A percentile compares a stretch with the other conserved stretches of the same genome.
phyloP scores from a whole-genome alignment of 2,797 vertebrate species.

The Gadopsis bispinosus region DNA sequence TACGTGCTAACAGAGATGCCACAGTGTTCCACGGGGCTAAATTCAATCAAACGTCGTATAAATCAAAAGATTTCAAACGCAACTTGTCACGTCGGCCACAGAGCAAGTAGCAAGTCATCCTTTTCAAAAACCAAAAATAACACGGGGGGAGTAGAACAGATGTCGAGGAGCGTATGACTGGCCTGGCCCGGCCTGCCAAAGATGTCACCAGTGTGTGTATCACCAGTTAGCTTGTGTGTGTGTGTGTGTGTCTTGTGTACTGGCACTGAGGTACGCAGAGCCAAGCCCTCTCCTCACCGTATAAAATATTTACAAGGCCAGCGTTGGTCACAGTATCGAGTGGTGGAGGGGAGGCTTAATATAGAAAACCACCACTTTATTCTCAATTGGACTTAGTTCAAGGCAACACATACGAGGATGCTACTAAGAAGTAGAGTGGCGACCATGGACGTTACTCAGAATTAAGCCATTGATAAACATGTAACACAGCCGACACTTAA shows the following conservation, averaged over 20 bases:
- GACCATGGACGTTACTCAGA: slow-evolving; percentile 16
- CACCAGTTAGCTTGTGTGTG: slow-evolving; percentile 56
- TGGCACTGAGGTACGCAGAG: slow-evolving; percentile 78
- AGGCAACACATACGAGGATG: slow-evolving; percentile 73
- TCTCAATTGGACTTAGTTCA: slow-evolving; percentile 83
- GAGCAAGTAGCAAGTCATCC: slow-evolving; percentile 72
- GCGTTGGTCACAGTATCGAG: slow-evolving; percentile 90
- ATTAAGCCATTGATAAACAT: slow-evolving; percentile 40
- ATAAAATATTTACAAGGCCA: slow-evolving; percentile 91
- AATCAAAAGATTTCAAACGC: slow-evolving; percentile 64
- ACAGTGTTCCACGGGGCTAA: not conserved
- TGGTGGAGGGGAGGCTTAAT: slow-evolving; percentile 92
- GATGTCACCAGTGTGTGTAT: slow-evolving; percentile 81
- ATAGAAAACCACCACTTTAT: slow-evolving; percentile 89
- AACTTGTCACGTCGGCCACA: slow-evolving; percentile 69
- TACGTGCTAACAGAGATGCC: not conserved
- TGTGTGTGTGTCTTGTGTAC: slow-evolving; percentile 60
- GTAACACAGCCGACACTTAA: not conserved
- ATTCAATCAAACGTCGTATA: slow-evolving; percentile 39
- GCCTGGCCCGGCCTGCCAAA: slow-evolving; percentile 61
- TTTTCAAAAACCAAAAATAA: slow-evolving; percentile 77
- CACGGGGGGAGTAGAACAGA: slow-evolving; percentile 72
- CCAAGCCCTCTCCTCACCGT: slow-evolving; percentile 82
- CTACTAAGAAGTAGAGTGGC: slow-evolving; percentile 48
- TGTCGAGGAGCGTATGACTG: slow-evolving; percentile 74